phyloP scores from a whole-genome alignment of 2,888 invertebrate species.

The Scaptomyza parva region DNA sequence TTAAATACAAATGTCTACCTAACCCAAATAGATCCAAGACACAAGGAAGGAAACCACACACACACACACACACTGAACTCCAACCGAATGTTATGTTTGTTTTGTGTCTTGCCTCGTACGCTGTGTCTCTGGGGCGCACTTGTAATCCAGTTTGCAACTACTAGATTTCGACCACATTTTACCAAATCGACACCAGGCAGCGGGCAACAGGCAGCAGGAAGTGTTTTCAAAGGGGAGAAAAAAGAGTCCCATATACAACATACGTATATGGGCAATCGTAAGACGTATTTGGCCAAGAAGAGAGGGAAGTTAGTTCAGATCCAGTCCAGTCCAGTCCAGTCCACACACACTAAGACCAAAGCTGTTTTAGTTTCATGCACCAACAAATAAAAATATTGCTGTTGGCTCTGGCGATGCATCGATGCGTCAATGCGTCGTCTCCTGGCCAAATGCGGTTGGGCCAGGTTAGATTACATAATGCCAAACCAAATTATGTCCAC shows the following conservation, averaged over 20 bases:
- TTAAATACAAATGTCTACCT: conserved; percentile 64
- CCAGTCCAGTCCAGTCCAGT: conserved; percentile 1
- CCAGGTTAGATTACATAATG: conserved; percentile 51
- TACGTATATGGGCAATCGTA: conserved; percentile 45
- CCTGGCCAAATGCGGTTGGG: conserved; percentile 52
- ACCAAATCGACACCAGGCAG: too few species aligned
- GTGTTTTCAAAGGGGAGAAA: conserved; percentile 41
- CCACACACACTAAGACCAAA: conserved; percentile 40
- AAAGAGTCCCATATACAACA: conserved; percentile 36
- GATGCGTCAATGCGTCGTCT: conserved; percentile 61
- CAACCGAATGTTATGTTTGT: conserved; percentile 15
- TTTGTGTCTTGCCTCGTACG: conserved; percentile 16
- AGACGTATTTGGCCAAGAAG: conserved; percentile 45
- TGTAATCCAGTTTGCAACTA: conserved; percentile 69
- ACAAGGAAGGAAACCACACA: conserved; percentile 71
- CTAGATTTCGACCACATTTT: conserved; percentile 61
- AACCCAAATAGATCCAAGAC: conserved; percentile 74
- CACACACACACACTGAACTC: conserved; percentile 8
- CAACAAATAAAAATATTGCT: conserved; percentile 48
- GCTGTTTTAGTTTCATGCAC: conserved; percentile 65
- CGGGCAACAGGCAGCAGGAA: conserved; percentile 68
- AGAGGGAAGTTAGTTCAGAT: neutral
- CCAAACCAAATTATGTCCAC: conserved; percentile 25
- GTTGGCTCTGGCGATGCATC: conserved; percentile 35
- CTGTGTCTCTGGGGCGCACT: conserved; percentile 65